Conservation (phyloP, 2,888 invertebrate genomes). For the Imbricaverruca yamaguchii region DNA sequence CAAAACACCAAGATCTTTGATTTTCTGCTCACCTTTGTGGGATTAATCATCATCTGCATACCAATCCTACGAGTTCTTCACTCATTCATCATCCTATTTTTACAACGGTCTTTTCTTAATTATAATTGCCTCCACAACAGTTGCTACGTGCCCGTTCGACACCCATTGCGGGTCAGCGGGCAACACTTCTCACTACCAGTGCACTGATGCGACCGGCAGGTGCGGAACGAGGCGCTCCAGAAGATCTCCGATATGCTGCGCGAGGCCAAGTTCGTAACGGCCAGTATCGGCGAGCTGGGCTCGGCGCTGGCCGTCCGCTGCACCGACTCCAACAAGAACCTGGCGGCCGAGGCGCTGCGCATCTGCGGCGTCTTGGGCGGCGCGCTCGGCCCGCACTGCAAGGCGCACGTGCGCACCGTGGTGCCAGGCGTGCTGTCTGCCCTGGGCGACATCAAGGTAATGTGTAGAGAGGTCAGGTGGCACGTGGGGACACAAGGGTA, state of each 20-base stretch:
- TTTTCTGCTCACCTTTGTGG: too few relatives aligned
- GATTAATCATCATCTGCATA: too few relatives aligned
- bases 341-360: conserved; percentile 72
- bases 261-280: conserved; percentile 71
- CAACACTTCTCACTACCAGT: too few relatives aligned
- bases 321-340: conserved; percentile 83
- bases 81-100: too few relatives aligned
- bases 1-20: too few relatives aligned
- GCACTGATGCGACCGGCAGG: conserved; percentile 38
- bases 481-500: conserved; percentile 62
- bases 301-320: conserved; percentile 68
- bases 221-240: conserved; percentile 62
- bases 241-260: conserved; percentile 62
- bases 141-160: too few relatives aligned
- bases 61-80: too few relatives aligned
- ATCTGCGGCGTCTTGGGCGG: conserved; percentile 73
- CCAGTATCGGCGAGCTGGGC: conserved; percentile 75
- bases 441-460: conserved; percentile 61
- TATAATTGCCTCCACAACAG: too few relatives aligned
- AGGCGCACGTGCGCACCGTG: conserved; percentile 66
- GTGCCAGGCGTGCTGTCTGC: conserved; percentile 71
- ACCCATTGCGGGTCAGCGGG: too few relatives aligned
- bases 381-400: conserved; percentile 74
- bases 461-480: conserved; percentile 32
- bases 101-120: too few relatives aligned